A percentile compares a stretch with the other conserved stretches of the same genome.
Evolutionary conservation across 2,797 vertebrate species (phyloP).

Genomic region (Delichon dasypus): DNA sequence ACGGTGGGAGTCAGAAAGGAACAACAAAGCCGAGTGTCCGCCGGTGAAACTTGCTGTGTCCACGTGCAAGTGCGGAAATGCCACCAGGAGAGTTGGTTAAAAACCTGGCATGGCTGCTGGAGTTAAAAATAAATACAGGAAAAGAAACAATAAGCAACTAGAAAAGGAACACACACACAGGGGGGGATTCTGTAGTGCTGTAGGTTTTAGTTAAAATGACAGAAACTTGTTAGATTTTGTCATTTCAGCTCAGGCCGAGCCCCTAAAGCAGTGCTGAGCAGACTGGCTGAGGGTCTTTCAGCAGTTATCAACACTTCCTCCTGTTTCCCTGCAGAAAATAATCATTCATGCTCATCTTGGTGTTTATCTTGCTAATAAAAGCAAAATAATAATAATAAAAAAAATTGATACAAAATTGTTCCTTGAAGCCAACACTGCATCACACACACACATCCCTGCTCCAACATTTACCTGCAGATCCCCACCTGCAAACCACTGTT

Average conservation of each 20-base stretch:
- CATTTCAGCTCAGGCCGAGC: background rate
- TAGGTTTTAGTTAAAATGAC: no score
- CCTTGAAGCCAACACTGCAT: background rate
- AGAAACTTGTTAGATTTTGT: background rate
- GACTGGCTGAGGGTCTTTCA: background rate
- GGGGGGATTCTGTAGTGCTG: background rate
- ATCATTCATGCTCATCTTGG: background rate
- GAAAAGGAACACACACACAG: fast-evolving
- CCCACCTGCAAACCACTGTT: background rate
- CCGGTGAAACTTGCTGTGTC: background rate
- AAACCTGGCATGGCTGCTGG: background rate
- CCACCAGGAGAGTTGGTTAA: background rate
- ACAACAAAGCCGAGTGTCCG: background rate
- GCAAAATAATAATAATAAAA: no score
- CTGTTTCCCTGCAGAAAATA: background rate
- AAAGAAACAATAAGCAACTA: background rate
- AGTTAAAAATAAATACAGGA: background rate
- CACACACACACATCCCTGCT: background rate
- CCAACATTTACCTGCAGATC: background rate
- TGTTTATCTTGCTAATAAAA: background rate
- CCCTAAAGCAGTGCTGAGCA: background rate
- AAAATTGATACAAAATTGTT: no score
- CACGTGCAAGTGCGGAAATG: background rate
- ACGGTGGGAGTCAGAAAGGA: background rate
- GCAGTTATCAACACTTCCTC: no score